phyloP scores from a whole-genome alignment of 2,888 invertebrate species.

The Archips xylosteana region DNA sequence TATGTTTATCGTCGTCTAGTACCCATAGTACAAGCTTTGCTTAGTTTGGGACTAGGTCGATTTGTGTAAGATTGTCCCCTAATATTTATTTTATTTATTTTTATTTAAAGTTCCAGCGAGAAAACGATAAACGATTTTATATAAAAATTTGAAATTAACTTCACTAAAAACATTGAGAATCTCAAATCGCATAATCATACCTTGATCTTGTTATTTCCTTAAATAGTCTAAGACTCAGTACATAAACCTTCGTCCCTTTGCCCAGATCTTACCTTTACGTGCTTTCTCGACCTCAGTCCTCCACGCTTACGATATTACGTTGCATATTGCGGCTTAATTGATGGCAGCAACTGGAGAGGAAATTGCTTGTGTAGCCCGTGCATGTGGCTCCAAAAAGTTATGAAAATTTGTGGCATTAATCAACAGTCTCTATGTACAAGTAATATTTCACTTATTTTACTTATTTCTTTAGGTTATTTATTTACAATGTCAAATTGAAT shows the following conservation, averaged over 20 bases:
- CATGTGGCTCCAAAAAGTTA: conserved; percentile 16
- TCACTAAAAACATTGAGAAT: neutral
- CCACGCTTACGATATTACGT: conserved; percentile 22
- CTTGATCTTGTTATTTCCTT: neutral
- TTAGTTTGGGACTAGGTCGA: too few species aligned
- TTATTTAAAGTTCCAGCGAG: too few species aligned
- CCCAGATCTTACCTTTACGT: neutral
- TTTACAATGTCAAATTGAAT: too few species aligned
- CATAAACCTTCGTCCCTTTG: neutral
- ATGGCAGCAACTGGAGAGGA: conserved; percentile 14
- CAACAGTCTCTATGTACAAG: neutral
- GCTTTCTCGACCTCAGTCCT: conserved; percentile 4
- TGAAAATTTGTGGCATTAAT: neutral
- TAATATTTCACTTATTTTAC: too few species aligned
- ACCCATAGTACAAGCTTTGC: too few species aligned
- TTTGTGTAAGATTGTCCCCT: too few species aligned
- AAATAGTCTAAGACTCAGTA: neutral
- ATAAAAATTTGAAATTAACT: too few species aligned
- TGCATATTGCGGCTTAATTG: conserved; percentile 34
- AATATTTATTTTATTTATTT: too few species aligned
- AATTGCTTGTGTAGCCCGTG: conserved; percentile 23
- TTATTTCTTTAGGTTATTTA: too few species aligned
- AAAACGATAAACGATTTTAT: too few species aligned
- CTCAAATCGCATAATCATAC: neutral
- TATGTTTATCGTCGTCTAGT: too few species aligned